Base-by-base conservation (phyloP, 2,888 invertebrate genomes). In the Xylota sylvarum region DNA sequence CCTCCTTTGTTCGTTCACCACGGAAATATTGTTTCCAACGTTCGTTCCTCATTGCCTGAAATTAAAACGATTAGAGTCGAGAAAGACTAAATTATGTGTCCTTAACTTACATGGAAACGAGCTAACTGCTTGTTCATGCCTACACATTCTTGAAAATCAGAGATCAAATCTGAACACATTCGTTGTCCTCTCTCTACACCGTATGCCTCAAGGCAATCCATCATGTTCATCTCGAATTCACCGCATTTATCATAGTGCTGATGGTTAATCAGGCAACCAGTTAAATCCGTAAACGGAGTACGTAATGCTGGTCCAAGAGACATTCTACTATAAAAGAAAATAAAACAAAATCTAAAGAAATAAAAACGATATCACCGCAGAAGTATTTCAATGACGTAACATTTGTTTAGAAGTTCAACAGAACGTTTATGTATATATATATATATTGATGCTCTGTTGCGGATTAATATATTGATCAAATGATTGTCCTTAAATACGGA, bases 131-230 rank as follows among this genome's bases (percentile, higher is more conserved):
- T 96, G 0, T 91, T 91, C 87, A 93, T 91, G 1, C 93, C 92
- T 14, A 94, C 92, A 89, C 97, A 97, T 92, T 97, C 97, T 80
- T 94, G 93, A 89, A 95, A 95, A 91, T 97, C 97, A 0, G 93
- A 93, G 74, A 96, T 93, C 6, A 96, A 91, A 67, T 93, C 91
- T 4, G 91, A 90, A 90, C 97, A 97, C 90, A 95, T 94, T n/a
- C 89, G 90, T 40, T 92, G 89, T 0, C 95, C 96, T 48, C 94
- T 93, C n/a, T 95, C 94, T 9, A 95, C 89, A 1, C 97, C 97
- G 88, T 97, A 97, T 2, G 96, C 97, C 90, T 97, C 97, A 60
- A 97, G 90, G 89, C 97, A 97, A 88, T 97, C 96, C 93, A 96
- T 94, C 89, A 95, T 94, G 35, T 94, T 94, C 90, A 95, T 93